Evolutionary conservation across 2,888 invertebrate species (phyloP), one percentile per base, ranked within the genome.

Genomic region (Acrobasis consociella): DNA sequence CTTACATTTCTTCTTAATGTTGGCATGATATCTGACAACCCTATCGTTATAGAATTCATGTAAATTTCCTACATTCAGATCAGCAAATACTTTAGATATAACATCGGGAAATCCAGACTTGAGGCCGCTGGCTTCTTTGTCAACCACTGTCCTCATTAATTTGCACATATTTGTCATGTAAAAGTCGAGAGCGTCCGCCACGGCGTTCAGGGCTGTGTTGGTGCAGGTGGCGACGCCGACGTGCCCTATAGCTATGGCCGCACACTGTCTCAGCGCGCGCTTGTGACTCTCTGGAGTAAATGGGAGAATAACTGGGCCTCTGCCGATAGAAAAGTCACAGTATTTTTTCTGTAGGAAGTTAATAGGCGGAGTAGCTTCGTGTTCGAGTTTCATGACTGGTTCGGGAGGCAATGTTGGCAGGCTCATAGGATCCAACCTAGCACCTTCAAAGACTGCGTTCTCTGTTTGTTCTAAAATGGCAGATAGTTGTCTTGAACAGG

Each of bases 221-320:
- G 92, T 89, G 62, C 87, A 85, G n/a, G 83, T 79, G 8, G 86
- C 65, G 16, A 91, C 76, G 1, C 91, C 92, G 1, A 92, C 76
- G 66, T 91, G 91, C 0, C 90, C 91, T 46, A 93, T 71, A n/a
- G 86, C 83, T 64, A 93, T 86, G 1, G 93, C 90, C 16, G 91
- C 89, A 72, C 91, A 90, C 51, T 93, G 92, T 16, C 81, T 79
- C 53, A 93, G 67, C 0, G 92, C 91, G 59, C 89, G 77, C 67
- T 85, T 87, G 63, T 93, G 91, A 64, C 92, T 91, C 73, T 92
- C 90, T 13, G 86, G 83, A n/a, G 91, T 89, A 64, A 92, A 89
- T 0, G 93, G 90, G 49, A 86, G 72, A 58, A 92, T 81, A 15
- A 86, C 77, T 1, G 86, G 83, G 0, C 91, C 91, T 75, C 82